Evolutionary conservation across 1,140 invertebrate species (phyloP).

Genomic region (Rhysida immarginata): DNA sequence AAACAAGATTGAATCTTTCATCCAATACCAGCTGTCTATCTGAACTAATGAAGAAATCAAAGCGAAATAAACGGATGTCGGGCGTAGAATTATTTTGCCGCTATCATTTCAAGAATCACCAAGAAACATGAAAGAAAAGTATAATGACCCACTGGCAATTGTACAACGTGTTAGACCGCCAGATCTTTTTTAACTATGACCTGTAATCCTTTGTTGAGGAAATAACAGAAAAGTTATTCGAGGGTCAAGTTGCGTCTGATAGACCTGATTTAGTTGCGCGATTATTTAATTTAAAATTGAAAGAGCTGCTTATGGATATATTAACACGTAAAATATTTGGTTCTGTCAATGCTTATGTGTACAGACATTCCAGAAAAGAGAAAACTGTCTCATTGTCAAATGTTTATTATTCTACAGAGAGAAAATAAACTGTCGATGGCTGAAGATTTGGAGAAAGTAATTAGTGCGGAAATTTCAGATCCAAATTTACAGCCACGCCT

Average conservation of each 20-base stretch:
- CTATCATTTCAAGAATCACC: slow-evolving; percentile 19
- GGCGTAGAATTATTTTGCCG: slow-evolving; percentile 22
- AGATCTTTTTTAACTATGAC: slow-evolving; percentile 21
- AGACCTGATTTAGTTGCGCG: slow-evolving; percentile 19
- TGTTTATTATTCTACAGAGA: slow-evolving; percentile 19
- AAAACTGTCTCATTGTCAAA: slow-evolving; percentile 28
- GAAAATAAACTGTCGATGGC: slow-evolving; percentile 13
- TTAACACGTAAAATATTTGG: slow-evolving; percentile 18
- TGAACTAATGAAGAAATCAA: too few species aligned
- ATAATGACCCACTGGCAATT: slow-evolving; percentile 27
- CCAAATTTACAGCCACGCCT: slow-evolving; percentile 2
- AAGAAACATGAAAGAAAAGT: slow-evolving; percentile 19
- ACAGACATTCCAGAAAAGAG: slow-evolving; percentile 27
- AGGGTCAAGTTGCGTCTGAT: slow-evolving; percentile 14
- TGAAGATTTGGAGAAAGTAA: slow-evolving; percentile 17
- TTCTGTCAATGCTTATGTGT: slow-evolving; percentile 15
- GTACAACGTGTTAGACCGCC: slow-evolving; percentile 21
- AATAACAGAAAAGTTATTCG: slow-evolving; percentile 17
- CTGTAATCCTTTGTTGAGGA: slow-evolving; percentile 16
- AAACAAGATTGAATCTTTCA: too few species aligned
- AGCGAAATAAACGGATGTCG: too few species aligned
- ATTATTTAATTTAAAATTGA: slow-evolving; percentile 21
- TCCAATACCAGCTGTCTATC: too few species aligned
- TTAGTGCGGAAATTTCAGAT: slow-evolving; percentile 18
- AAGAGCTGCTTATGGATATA: slow-evolving; percentile 18